These are phyloP conservation scores for Alethe castanea DNA, from an alignment of 2,113 vertebrate genomes.

Conservation along the genomic window DNA sequence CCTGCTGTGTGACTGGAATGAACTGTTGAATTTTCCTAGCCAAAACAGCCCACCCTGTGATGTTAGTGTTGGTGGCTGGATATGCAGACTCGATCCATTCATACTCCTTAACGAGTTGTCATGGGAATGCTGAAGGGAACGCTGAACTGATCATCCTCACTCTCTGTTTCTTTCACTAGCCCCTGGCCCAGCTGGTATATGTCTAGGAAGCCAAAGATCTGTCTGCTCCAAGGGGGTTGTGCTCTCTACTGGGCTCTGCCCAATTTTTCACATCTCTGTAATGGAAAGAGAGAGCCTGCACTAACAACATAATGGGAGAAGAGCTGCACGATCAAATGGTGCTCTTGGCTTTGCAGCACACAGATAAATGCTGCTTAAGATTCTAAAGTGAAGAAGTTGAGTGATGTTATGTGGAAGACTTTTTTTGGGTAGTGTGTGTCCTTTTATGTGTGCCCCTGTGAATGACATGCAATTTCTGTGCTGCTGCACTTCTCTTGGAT, in stretches of 20 bases:
- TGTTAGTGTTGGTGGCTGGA: neutral
- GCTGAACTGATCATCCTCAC: neutral
- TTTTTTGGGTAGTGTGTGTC: neutral
- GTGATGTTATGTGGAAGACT: neutral
- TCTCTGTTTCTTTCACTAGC: neutral
- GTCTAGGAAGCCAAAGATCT: neutral
- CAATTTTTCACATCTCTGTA: neutral
- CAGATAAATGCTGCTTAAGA: neutral
- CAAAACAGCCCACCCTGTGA: neutral
- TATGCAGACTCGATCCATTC: accelerated
- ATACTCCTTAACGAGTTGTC: neutral
- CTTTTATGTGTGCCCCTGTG: neutral
- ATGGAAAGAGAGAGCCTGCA: neutral
- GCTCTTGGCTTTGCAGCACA: neutral
- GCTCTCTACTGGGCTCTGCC: neutral
- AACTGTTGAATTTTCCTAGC: neutral
- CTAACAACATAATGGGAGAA: neutral
- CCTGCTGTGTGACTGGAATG: neutral
- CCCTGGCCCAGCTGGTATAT: neutral
- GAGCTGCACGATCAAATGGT: neutral
- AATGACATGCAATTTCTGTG: neutral
- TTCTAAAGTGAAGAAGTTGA: neutral
- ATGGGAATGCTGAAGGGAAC: neutral
- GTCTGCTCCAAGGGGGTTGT: neutral
- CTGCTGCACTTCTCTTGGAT: neutral